phyloP scores from a whole-genome alignment of 1,140 invertebrate genomes.

The Psilanteris sp. region DNA sequence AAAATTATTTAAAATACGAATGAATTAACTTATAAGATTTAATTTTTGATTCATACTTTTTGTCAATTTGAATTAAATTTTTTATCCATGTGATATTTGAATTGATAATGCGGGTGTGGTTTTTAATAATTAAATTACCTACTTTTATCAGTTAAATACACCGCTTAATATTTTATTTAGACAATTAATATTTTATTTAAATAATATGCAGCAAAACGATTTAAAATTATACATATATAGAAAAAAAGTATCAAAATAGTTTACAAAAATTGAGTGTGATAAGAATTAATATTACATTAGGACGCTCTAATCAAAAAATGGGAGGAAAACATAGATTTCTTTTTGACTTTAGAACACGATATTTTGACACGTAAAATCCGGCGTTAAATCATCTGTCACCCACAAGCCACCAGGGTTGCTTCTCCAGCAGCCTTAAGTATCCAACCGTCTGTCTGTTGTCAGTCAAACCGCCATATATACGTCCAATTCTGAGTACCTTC shows the following conservation, averaged over 20 bases:
- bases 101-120: conserved; percentile 13
- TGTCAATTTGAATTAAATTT: conserved; percentile 33
- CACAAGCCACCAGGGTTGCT: conserved; percentile 57
- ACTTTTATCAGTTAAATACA: too few relatives aligned
- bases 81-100: neutral
- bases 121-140: conserved; percentile 6
- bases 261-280: conserved; percentile 2
- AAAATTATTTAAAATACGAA: conserved; percentile 53
- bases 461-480: conserved; percentile 67
- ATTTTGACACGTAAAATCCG: conserved; percentile 70
- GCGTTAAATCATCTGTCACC: conserved; percentile 74
- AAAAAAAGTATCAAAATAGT: conserved; percentile 15
- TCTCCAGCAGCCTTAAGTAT: conserved; percentile 68
- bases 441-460: conserved; percentile 72
- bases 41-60: conserved; percentile 37
- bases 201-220: too few relatives aligned
- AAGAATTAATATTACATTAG: neutral
- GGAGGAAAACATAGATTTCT: conserved; percentile 34
- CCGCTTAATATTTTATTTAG: too few relatives aligned
- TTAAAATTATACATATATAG: conserved; percentile 1
- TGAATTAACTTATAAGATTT: conserved; percentile 43
- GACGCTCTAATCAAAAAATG: conserved; percentile 29
- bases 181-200: too few relatives aligned
- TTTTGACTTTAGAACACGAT: conserved; percentile 51
- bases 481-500: conserved; percentile 63